A percentile compares a stretch with the other conserved stretches of the same genome.
Evolutionary conservation across 64 coral and sea anemone species (phyloP).

Genomic region (Catalaphyllia jardinei): DNA sequence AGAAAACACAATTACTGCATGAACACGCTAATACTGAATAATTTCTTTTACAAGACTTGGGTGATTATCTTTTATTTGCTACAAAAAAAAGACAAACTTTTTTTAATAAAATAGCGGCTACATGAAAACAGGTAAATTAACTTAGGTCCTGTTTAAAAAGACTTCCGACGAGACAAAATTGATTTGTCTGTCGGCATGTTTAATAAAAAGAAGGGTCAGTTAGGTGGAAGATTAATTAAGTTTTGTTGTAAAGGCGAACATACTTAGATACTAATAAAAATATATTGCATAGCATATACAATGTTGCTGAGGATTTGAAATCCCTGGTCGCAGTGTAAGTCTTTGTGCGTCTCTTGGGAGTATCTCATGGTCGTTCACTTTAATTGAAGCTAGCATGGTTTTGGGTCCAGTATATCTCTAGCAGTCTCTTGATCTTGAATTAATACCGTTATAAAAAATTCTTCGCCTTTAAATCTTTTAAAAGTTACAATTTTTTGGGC

Average conservation of each 20-base stretch:
- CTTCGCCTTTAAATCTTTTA: no score
- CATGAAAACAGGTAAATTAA: not conserved
- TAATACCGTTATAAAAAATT: no score
- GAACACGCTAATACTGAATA: not conserved
- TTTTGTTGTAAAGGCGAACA: not conserved
- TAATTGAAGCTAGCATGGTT: no score
- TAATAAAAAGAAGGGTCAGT: not conserved
- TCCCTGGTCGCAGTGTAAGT: not conserved
- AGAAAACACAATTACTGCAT: not conserved
- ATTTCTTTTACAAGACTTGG: not conserved
- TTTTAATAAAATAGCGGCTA: not conserved
- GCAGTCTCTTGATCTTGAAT: no score
- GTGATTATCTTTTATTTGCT: constrained; percentile 2
- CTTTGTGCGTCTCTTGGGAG: not conserved
- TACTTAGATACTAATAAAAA: not conserved
- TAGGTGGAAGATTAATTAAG: not conserved
- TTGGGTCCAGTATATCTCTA: no score
- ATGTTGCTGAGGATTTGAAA: not conserved
- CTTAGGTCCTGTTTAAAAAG: not conserved
- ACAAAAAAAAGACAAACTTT: not conserved
- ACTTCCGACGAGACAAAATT: not conserved
- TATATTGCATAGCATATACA: not conserved
- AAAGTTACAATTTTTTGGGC: no score
- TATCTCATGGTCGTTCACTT: no score
- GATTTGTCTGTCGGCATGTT: not conserved